Conservation (phyloP, 2,113 vertebrate species). For the Pteruthius melanotis region DNA sequence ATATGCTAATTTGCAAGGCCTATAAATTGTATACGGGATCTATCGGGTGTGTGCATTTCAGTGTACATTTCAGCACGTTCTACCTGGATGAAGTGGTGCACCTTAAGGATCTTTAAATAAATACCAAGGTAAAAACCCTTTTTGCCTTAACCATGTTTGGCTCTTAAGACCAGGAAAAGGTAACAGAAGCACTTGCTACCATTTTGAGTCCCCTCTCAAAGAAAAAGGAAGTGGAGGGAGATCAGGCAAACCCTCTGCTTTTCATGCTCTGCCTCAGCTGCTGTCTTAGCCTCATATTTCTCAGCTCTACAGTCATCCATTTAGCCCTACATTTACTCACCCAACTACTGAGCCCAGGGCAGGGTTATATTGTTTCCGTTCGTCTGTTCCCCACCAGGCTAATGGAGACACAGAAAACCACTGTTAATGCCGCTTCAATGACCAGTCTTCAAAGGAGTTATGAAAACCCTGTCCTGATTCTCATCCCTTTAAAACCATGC, state of each 20-base stretch:
- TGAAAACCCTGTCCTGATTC: neutral
- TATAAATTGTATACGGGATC: too few species aligned
- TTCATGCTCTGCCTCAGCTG: neutral
- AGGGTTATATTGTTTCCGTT: neutral
- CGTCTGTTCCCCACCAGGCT: neutral
- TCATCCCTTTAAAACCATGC: neutral
- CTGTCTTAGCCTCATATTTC: neutral
- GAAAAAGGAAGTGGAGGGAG: neutral
- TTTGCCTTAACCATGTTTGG: too few species aligned
- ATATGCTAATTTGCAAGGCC: too few species aligned
- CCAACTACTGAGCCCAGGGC: neutral
- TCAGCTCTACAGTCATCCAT: neutral
- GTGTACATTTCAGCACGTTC: too few species aligned
- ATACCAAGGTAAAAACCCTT: too few species aligned
- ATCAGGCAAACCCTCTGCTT: neutral
- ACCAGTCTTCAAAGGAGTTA: neutral
- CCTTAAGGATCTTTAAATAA: too few species aligned
- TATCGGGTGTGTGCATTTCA: too few species aligned
- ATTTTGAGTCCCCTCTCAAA: neutral
- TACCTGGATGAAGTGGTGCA: too few species aligned
- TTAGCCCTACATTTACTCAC: neutral
- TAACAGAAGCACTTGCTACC: neutral
- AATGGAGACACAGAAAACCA: neutral
- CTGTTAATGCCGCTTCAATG: neutral
- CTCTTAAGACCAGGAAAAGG: too few species aligned